Evolutionary conservation across 2,113 vertebrate genomes (phyloP), one percentile per base, ranked within the genome.

Genomic region (Stegostoma tigrinum): DNA sequence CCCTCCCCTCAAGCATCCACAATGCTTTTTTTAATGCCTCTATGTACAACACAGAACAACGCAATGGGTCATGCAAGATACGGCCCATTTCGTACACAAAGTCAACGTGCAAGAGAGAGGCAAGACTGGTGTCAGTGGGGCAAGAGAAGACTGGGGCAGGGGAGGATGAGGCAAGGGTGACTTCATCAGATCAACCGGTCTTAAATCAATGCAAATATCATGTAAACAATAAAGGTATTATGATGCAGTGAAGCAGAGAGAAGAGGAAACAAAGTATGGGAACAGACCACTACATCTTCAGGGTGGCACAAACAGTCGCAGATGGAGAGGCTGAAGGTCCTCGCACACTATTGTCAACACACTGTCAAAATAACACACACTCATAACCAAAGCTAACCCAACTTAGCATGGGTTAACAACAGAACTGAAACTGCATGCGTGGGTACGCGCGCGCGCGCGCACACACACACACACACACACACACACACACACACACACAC

Each of bases 1-100:
- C 27, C 70, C 34, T 30, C 55, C 61, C 34, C 34, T n/a, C 52
- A 61, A 61, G 48, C 48, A 30, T 30, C 30, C 52, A 61, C 7
- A 5, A 66, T 38, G 89, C 34, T 66, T 93, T 93, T 48, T 64
- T 93, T 90, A 93, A 93, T 93, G 89, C 89, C 61, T 66, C 89
- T 67, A 66, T 42, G 55, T 93, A 66, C n/a, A 93, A 66, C 34
- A 66, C 19, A 38, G 34, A 66, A 66, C 55, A 64, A 14, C n/a
- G 34, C 89, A 91, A 90, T 66, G 17, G 55, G 70, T 55, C 5
- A 34, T 21, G 34, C 89, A 21, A 93, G 34, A 66, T n/a, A 12
- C 55, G 64, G 30, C 87, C 52, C 48, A n/a, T 27, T 66, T 93
- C 38, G 61, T 67, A 38, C 34, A n/a, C 61, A 93, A 93, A 4